Evolutionary conservation across 2,113 vertebrate species (phyloP), one percentile per base, ranked within the genome.

Genomic region (Glaucomys volans): DNA sequence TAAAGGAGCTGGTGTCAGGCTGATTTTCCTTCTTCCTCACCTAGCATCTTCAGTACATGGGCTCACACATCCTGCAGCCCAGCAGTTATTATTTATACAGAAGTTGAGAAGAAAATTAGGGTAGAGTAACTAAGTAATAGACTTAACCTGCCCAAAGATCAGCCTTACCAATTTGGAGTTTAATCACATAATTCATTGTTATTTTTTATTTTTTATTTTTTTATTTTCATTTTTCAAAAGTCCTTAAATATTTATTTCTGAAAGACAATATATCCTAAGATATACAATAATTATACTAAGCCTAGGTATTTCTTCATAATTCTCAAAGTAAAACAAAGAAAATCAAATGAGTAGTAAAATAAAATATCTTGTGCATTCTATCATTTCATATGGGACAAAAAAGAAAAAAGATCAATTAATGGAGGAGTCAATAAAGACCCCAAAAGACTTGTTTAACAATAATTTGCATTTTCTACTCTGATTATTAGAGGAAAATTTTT

Each of bases 321-420:
- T n/a, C n/a, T n/a, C n/a, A n/a, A n/a, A n/a, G n/a, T n/a, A n/a
- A n/a, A n/a, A n/a, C n/a, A n/a, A n/a, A n/a, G n/a, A n/a, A n/a
- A n/a, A n/a, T n/a, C n/a, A n/a, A n/a, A n/a, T n/a, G n/a, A n/a
- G n/a, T n/a, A n/a, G n/a, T n/a, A n/a, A n/a, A 4, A 91, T 44
- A 62, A 87, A 42, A 89, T 62, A 75, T 95, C 59, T 91, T 44
- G 5, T 47, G 8, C 10, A 81, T 72, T 52, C 50, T 84, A 93
- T 54, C 11, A 87, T 62, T 96, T 42, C 42, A 47, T 40, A 50
- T 37, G 90, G 28, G 42, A 94, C 18, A 75, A 87, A 92, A 92
- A 83, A 52, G 14, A 87, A 94, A 90, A 12, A 67, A 79, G 16
- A 95, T 85, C 14, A 92, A 44, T 0, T 71, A 59, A 82, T 72